Percentiles rank a stretch among this genome's conserved stretches.
Conservation (phyloP, 2,113 vertebrate genomes). For the Nyctibius bracteatus region DNA sequence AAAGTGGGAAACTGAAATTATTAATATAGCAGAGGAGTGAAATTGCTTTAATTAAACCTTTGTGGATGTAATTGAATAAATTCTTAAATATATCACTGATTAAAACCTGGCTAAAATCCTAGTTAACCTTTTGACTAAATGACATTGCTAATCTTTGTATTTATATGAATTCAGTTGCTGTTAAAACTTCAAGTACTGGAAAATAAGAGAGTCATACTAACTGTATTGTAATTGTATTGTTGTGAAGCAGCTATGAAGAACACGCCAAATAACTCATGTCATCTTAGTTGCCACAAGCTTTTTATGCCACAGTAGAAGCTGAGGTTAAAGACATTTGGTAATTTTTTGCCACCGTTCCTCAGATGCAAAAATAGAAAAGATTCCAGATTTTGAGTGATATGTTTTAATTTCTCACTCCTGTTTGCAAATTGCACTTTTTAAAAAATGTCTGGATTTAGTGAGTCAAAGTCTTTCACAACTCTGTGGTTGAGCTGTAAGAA, state of each 20-base stretch:
- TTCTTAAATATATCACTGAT: not conserved
- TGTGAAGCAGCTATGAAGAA: not conserved
- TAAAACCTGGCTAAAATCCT: not conserved
- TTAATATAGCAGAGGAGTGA: not conserved
- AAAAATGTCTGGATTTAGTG: not conserved
- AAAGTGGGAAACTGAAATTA: not conserved
- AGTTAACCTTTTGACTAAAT: not conserved
- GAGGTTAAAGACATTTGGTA: not conserved
- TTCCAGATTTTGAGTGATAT: not conserved
- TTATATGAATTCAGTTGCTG: not conserved
- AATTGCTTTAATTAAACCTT: not conserved
- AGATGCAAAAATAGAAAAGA: not conserved
- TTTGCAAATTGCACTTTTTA: not conserved
- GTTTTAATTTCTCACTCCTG: not conserved
- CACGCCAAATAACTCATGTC: not conserved
- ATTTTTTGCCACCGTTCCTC: not conserved
- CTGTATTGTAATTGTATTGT: not conserved
- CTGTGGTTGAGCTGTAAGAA: not conserved
- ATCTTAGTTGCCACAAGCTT: not conserved
- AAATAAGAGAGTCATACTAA: not conserved
- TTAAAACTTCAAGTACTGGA: not conserved
- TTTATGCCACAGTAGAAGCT: not conserved
- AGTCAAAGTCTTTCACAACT: constrained; percentile 10
- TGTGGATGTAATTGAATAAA: not conserved
- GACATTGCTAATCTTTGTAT: not conserved